phyloP scores from a whole-genome alignment of 2,797 vertebrate genomes.

The Semaprochilodus insignis region DNA sequence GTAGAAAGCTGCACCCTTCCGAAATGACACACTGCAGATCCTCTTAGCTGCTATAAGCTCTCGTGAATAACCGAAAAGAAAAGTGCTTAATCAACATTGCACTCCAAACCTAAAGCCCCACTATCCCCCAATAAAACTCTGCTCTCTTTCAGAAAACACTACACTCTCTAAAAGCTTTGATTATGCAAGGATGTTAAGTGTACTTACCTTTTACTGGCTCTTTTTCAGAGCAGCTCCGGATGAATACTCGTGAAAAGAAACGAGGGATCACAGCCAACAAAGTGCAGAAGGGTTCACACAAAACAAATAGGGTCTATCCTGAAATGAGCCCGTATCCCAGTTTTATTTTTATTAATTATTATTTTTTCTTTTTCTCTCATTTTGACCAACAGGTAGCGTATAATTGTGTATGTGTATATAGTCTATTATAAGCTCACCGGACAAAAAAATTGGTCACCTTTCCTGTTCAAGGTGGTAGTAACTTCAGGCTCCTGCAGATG shows the following conservation, averaged over 20 bases:
- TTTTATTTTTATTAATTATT: no score
- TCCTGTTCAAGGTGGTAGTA: no score
- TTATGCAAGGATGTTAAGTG: conserved; percentile 42
- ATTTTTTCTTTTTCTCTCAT: no score
- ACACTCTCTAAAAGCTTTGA: conserved; percentile 9
- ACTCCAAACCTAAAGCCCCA: not conserved
- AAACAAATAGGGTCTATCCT: not conserved
- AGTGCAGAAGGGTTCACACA: not conserved
- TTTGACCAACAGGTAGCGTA: no score
- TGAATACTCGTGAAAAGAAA: conserved; percentile 39
- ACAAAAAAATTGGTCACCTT: no score
- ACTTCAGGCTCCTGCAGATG: no score
- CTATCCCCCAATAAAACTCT: not conserved
- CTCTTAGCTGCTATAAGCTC: not conserved
- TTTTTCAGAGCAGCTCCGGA: conserved; percentile 30
- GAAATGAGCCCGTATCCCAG: not conserved
- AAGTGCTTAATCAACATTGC: not conserved
- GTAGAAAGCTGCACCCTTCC: not conserved
- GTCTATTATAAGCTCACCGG: no score
- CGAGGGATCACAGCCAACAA: conserved; percentile 16
- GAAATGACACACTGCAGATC: not conserved
- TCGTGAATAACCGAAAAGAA: conserved; percentile 8
- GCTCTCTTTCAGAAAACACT: conserved; percentile 26
- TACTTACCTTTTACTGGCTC: conserved; percentile 29
- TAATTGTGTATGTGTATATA: no score